phyloP scores from a whole-genome alignment of 2,113 vertebrate genomes.

The Coryphaenoides rupestris region DNA sequence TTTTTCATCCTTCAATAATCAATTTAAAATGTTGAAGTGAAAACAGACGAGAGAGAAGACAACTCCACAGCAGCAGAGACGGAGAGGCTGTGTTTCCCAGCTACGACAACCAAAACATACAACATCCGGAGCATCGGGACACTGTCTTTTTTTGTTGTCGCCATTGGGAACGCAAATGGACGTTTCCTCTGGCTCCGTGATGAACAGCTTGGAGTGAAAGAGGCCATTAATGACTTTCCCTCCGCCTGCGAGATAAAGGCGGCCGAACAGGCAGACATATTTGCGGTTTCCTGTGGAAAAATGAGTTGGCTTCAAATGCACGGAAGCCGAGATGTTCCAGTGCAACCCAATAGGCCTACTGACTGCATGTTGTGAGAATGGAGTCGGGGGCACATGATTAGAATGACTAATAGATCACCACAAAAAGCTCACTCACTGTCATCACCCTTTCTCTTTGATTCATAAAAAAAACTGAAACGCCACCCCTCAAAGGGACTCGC shows the following conservation, averaged over 20 bases:
- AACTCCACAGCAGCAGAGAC: background rate
- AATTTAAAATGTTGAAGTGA: background rate
- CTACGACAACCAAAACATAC: conserved; percentile 17
- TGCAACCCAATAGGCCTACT: conserved; percentile 19
- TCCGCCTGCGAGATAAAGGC: conserved; percentile 39
- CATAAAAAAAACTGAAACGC: conserved; percentile 21
- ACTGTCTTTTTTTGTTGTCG: conserved; percentile 35
- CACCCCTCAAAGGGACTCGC: conserved; percentile 22
- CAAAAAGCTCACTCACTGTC: conserved; percentile 12
- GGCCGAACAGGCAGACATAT: conserved; percentile 10
- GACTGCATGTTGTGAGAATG: conserved; percentile 27
- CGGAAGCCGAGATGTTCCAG: conserved; percentile 13
- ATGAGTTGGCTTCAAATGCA: conserved; percentile 32
- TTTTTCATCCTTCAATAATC: background rate
- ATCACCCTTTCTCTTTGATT: conserved; percentile 28
- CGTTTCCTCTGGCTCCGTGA: conserved; percentile 42
- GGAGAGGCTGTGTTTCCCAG: background rate
- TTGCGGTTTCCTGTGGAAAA: conserved; percentile 46
- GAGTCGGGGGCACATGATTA: conserved; percentile 20
- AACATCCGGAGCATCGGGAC: conserved; percentile 10
- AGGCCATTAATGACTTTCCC: conserved; percentile 38
- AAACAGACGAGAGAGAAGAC: conserved; percentile 2
- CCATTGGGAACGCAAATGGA: conserved; percentile 24
- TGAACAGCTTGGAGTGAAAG: conserved; percentile 43
- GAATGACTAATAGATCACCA: conserved; percentile 17